Evolutionary conservation across 2,797 vertebrate genomes (phyloP), one percentile per base, ranked within the genome.

Genomic region (Tapera naevia): DNA sequence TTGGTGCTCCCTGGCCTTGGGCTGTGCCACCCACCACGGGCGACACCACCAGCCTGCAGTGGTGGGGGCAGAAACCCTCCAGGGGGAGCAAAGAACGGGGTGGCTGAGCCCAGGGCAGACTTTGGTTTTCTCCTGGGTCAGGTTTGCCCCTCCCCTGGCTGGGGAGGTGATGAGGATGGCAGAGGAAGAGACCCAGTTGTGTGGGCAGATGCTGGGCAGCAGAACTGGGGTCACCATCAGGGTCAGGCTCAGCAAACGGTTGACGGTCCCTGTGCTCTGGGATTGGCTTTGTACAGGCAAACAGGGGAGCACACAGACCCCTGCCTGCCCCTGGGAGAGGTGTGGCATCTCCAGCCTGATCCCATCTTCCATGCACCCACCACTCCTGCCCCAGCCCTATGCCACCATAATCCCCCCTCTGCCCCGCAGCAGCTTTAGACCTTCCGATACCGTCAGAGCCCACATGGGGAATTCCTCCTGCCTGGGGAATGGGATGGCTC

Each of bases 351-450:
- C 30, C 1, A 0, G 11, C 21, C 61, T 62, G 15, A 18, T 45
- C 53, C 46, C 0, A 0, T 56, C 67, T 50, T n/a, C 60, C 67
- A 67, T 1, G 1, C 17, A 4, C 24, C 41, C 35, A 7, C 8
- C 23, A 15, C 12, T 9, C 46, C 8, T 4, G 4, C 5, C 25
- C 37, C 2, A 2, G 12, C 28, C 32, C 0, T 1, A 12, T 33
- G 25, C 5, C 60, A 28, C 28, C 10, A 0, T 10, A 11, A 46
- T 32, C 4, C 23, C 23, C 21, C 15, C 35, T 13, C 14, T 28
- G 21, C 46, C 64, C 24, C 2, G 7, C 9, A 48, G 19, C 50
- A 64, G 33, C 22, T 46, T 33, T 10, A n/a, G 21, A 74, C 25
- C 16, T 28, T 45, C 17, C 21, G 41, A 21, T 32, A 12, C 13